These are phyloP conservation scores for Spea multiplicata DNA, from an alignment of 2,113 vertebrate genomes.

Conservation along the genomic window DNA sequence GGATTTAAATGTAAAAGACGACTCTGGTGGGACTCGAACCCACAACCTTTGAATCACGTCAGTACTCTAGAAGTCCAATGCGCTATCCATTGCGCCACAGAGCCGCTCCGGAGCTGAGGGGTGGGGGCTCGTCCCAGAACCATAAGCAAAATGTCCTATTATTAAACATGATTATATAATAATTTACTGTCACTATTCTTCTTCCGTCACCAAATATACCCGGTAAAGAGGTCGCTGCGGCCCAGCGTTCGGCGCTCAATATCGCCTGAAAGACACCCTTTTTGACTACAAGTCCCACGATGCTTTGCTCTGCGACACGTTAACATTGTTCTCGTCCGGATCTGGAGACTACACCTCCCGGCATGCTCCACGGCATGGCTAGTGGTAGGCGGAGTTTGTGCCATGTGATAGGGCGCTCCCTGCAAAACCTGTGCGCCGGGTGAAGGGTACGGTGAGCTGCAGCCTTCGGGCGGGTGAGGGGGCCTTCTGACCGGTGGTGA, in stretches of 20 bases:
- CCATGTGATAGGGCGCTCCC: constrained; percentile 18
- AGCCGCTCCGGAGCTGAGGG: too few relatives aligned
- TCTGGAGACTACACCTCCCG: constrained; percentile 49
- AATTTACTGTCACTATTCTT: too few relatives aligned
- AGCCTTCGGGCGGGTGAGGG: fast-evolving
- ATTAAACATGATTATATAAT: too few relatives aligned
- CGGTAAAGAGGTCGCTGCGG: too few relatives aligned
- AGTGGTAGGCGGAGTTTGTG: constrained; percentile 30
- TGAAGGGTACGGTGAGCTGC: background rate
- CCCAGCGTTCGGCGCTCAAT: background rate
- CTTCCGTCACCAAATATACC: too few relatives aligned
- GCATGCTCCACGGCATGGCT: constrained; percentile 44
- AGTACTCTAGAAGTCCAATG: constrained; percentile 57
- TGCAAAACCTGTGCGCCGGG: background rate
- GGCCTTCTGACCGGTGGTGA: fast-evolving
- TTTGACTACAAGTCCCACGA: constrained; percentile 50
- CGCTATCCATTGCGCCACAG: constrained; percentile 72
- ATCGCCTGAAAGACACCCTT: too few relatives aligned
- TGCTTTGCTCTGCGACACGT: background rate
- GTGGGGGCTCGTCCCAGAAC: background rate
- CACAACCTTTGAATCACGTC: constrained; percentile 63
- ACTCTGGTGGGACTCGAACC: constrained; percentile 83
- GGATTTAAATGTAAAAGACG: constrained; percentile 48
- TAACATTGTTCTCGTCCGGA: background rate
- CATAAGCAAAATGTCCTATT: too few relatives aligned